These are phyloP conservation scores for Kryphioiulus occultus DNA, from an alignment of 2,888 invertebrate genomes.

Conservation along the genomic window DNA sequence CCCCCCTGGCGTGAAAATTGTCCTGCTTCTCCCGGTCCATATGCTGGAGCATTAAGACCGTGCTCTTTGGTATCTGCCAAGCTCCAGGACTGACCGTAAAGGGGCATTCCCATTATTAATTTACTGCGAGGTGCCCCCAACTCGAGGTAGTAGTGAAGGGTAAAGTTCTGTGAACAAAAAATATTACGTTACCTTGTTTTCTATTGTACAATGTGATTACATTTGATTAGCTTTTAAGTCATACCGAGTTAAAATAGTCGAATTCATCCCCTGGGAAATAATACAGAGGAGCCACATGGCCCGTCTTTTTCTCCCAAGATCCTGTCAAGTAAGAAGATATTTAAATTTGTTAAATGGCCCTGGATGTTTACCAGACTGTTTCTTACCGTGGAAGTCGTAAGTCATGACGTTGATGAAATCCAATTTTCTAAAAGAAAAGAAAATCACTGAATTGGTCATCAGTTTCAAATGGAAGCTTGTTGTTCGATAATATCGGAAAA, in stretches of 20 bases:
- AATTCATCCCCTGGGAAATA: slow-evolving; percentile 54
- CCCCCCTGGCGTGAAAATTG: slow-evolving; percentile 59
- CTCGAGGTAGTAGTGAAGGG: slow-evolving; percentile 56
- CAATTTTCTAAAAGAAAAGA: slow-evolving; percentile 60
- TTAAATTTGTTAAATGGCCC: neutral
- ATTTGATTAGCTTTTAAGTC: neutral
- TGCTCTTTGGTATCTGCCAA: slow-evolving; percentile 54
- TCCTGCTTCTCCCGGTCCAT: slow-evolving; percentile 57
- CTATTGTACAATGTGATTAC: too few relatives aligned
- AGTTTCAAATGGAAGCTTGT: neutral
- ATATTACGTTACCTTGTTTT: neutral
- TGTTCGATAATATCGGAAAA: neutral
- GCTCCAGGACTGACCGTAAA: slow-evolving; percentile 58
- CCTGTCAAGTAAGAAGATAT: slow-evolving; percentile 59
- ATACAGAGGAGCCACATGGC: slow-evolving; percentile 80
- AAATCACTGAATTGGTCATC: neutral
- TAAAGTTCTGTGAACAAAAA: slow-evolving; percentile 52
- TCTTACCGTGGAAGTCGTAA: slow-evolving; percentile 79
- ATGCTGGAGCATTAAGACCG: slow-evolving; percentile 53
- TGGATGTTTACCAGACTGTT: neutral
- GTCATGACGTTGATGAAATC: slow-evolving; percentile 87
- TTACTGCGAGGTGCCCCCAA: slow-evolving; percentile 57
- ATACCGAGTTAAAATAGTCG: slow-evolving; percentile 54
- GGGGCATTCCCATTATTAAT: slow-evolving; percentile 57
- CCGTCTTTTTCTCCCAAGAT: slow-evolving; percentile 82